phyloP scores from a whole-genome alignment of 2,888 invertebrate genomes.

The Seira musarum region DNA sequence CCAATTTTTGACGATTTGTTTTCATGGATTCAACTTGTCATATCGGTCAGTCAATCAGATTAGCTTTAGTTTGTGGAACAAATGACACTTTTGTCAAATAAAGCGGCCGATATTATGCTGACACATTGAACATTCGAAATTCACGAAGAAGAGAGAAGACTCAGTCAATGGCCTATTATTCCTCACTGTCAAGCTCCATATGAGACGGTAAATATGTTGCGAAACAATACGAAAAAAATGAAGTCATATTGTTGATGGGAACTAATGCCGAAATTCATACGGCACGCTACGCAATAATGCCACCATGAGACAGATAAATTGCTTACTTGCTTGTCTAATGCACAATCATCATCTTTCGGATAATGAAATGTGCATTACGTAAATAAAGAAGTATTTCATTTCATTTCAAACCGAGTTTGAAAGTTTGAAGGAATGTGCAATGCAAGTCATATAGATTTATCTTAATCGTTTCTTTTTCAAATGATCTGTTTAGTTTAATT shows the following conservation, averaged over 20 bases:
- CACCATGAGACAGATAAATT: constrained; percentile 51
- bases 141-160: not conserved
- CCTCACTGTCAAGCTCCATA: constrained; percentile 28
- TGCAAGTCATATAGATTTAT: constrained; percentile 44
- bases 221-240: constrained; percentile 33
- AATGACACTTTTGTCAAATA: constrained; percentile 1
- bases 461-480: constrained; percentile 36
- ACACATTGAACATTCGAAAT: not conserved
- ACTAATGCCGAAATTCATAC: not conserved
- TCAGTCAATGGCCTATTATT: no score
- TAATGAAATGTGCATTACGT: not conserved
- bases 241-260: not conserved
- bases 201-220: constrained; percentile 39
- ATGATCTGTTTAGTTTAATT: no score
- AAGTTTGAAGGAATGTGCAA: no score
- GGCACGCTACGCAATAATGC: not conserved
- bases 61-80: not conserved
- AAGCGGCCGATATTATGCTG: not conserved
- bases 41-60: not conserved
- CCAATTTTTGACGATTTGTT: no score
- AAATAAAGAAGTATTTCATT: not conserved
- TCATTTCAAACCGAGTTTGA: no score
- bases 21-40: no score
- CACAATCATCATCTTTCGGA: not conserved
- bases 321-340: constrained; percentile 37